Base-by-base conservation (phyloP, 2,797 vertebrate genomes). In the Phaenicophaeus curvirostris region DNA sequence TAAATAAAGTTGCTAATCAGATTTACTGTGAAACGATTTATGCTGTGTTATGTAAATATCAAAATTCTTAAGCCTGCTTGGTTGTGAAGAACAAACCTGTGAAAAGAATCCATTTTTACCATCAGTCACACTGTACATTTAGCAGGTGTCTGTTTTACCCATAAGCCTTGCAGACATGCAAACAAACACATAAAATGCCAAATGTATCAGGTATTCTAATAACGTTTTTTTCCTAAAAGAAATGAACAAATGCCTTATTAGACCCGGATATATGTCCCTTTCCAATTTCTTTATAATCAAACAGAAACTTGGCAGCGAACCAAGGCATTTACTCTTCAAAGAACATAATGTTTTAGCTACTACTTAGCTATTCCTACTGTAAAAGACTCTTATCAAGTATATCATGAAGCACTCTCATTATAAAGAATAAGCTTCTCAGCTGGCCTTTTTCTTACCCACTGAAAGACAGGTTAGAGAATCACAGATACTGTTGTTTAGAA, bases 11-110 rank as follows among this genome's bases (percentile, higher is more conserved):
- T 91, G 95, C 74, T 96, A 94, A 97, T 87, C 67, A 94, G 95
- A 94, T 96, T 95, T 96, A 94, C 95, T 92, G 79, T 94, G 97
- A 97, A 97, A 95, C 91, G 87, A 87, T 96, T 96, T 92, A 91
- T 51, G 63, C 91, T 87, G 89, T 84, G 87, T 93, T 95, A 96
- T 85, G 94, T 86, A 93, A 96, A 97, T 74, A 58, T 77, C 30
- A 89, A 93, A 84, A 90, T 92, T 95, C 95, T 95, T 87, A 90
- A 96, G 73, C 44, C 48, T 53, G 44, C 76, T 95, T 93, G 30
- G 42, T 94, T 93, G 66, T 89, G 95, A 95, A 96, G 95, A 95
- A 39, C 50, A 87, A 96, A 96, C 84, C 94, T 89, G 96, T 81
- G 90, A 89, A 95, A 94, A 96, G 85, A 94, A 91, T 82, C 80